Percentiles rank a stretch among this genome's conserved stretches.
Conservation (phyloP, 64 coral and sea anemone genomes). For the Montipora foliosa region DNA sequence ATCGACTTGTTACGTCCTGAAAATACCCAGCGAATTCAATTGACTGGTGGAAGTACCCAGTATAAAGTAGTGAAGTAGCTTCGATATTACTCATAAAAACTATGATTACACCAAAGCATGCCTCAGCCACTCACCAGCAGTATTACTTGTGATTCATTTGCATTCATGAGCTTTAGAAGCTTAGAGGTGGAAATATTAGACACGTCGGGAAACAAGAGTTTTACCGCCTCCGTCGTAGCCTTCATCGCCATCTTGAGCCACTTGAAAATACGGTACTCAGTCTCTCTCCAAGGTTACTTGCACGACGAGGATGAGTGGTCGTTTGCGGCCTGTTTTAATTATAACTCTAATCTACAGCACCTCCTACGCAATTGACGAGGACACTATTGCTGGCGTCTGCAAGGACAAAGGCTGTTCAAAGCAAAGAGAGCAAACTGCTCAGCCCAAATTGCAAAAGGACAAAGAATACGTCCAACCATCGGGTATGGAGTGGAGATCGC, state of each 20-base stretch:
- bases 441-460: background rate
- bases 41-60: no score
- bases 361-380: background rate
- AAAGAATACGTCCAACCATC: conserved; percentile 58
- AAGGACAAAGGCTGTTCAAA: conserved; percentile 12
- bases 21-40: no score
- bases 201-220: conserved; percentile 66
- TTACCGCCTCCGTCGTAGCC: conserved; percentile 50
- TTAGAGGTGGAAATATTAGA: conserved; percentile 63
- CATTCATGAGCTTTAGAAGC: conserved; percentile 54
- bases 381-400: conserved; percentile 34
- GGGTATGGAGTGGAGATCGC: conserved; percentile 99
- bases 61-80: no score
- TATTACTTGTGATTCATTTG: conserved; percentile 35
- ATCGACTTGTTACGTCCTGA: no score
- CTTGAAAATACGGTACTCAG: background rate
- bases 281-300: background rate
- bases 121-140: conserved; percentile 71
- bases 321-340: background rate
- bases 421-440: background rate
- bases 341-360: background rate
- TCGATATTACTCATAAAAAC: no score
- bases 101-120: no score
- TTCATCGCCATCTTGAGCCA: conserved; percentile 60
- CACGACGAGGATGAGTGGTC: background rate